Evolutionary conservation across 92 coral and sea anemone species (phyloP).

Genomic region (Bergia puertoricense): DNA sequence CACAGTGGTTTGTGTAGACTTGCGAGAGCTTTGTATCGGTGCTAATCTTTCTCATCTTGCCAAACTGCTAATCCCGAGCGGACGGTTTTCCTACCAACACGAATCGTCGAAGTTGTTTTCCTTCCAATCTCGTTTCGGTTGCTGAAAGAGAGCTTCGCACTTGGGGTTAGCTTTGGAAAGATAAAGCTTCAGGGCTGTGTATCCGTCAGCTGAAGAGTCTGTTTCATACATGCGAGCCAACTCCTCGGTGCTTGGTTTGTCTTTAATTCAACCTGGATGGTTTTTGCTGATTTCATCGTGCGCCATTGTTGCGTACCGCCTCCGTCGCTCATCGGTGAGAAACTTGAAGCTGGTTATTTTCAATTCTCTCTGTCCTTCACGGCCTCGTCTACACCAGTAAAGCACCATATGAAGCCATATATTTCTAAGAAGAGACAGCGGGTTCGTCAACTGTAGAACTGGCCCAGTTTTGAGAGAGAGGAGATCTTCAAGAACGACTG

Average conservation of each 20-base stretch:
- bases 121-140: no score
- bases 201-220: constrained; percentile 15
- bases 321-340: constrained; percentile 18
- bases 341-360: constrained; percentile 28
- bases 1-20: constrained; percentile 51
- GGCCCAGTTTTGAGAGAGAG: constrained; percentile 38
- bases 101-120: no score
- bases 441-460: background rate
- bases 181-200: constrained; percentile 23
- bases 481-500: constrained; percentile 45
- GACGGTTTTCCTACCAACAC: no score
- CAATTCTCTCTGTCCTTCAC: constrained; percentile 33
- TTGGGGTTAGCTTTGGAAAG: no score
- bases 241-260: constrained; percentile 24
- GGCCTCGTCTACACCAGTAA: constrained; percentile 43
- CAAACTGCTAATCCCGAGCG: no score
- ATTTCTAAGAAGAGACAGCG: constrained; percentile 51
- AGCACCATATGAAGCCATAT: constrained; percentile 49
- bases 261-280: constrained; percentile 43
- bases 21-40: constrained; percentile 24
- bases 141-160: no score
- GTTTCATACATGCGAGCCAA: constrained; percentile 53
- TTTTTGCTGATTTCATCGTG: constrained; percentile 47
- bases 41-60: constrained; percentile 49
- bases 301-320: background rate